Percentiles rank a stretch among this genome's conserved stretches.
These are phyloP conservation scores for Diplazon laetatorius DNA, from an alignment of 2,888 invertebrate genomes.

Conservation along the genomic window DNA sequence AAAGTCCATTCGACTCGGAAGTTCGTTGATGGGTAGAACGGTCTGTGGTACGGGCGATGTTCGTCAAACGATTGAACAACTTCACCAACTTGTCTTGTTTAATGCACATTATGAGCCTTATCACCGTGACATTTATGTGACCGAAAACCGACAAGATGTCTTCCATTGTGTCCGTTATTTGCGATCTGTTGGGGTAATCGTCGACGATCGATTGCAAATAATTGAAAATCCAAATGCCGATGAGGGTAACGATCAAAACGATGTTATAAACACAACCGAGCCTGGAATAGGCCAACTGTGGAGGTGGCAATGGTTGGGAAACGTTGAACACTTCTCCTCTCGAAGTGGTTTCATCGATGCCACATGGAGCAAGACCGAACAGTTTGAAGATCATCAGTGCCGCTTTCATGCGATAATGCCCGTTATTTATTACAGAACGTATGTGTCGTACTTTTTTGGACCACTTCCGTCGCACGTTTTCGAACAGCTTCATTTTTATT, in stretches of 20 bases:
- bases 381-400: too few relatives aligned
- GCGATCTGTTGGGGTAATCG: constrained; percentile 42
- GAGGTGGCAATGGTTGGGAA: too few relatives aligned
- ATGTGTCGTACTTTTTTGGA: too few relatives aligned
- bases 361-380: too few relatives aligned
- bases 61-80: constrained; percentile 31
- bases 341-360: too few relatives aligned
- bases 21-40: neutral
- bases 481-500: too few relatives aligned
- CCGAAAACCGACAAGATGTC: constrained; percentile 37
- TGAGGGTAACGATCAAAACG: constrained; percentile 11
- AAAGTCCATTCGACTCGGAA: neutral
- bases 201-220: neutral
- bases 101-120: constrained; percentile 44
- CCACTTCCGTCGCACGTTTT: too few relatives aligned
- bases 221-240: constrained; percentile 24
- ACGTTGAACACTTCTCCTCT: too few relatives aligned
- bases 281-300: constrained; percentile 51
- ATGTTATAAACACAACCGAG: too few relatives aligned
- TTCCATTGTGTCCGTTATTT: constrained; percentile 48
- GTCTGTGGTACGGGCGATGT: constrained; percentile 3
- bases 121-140: constrained; percentile 7
- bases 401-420: too few relatives aligned
- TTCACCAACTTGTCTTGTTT: constrained; percentile 55
- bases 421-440: too few relatives aligned